Percentiles rank a stretch among this genome's conserved stretches.
Evolutionary conservation across 2,888 invertebrate species (phyloP).

Genomic region (Cistogaster globosa): DNA sequence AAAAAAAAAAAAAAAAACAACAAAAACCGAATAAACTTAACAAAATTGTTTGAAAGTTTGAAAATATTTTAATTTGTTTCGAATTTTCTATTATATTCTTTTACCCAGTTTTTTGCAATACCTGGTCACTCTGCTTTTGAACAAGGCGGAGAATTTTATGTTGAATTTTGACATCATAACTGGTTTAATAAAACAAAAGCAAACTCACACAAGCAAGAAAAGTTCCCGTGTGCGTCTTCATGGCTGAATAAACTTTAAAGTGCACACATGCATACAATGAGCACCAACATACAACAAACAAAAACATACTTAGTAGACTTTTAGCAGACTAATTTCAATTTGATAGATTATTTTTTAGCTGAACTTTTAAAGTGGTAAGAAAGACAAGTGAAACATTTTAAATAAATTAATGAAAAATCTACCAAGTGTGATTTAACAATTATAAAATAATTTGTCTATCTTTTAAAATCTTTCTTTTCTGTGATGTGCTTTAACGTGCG

Average conservation of each 20-base stretch:
- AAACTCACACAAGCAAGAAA: background rate
- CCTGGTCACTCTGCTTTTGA: background rate
- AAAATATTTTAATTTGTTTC: too few species aligned
- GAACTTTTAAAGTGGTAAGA: slow-evolving; percentile 20
- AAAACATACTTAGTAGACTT: slow-evolving; percentile 31
- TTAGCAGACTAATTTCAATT: slow-evolving; percentile 49
- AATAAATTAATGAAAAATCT: slow-evolving; percentile 8
- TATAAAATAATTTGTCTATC: slow-evolving; percentile 25
- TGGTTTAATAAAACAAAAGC: slow-evolving; percentile 30
- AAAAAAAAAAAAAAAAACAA: too few species aligned
- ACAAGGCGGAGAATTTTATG: background rate
- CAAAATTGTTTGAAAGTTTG: too few species aligned
- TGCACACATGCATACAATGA: slow-evolving; percentile 16
- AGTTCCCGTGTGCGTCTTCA: background rate
- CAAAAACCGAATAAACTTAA: too few species aligned
- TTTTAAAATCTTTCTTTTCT: background rate
- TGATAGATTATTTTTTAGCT: slow-evolving; percentile 14
- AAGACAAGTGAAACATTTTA: slow-evolving; percentile 49
- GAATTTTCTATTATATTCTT: too few species aligned
- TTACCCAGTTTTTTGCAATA: too few species aligned
- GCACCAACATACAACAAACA: background rate
- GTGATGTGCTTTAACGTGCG: slow-evolving; percentile 34
- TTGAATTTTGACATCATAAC: slow-evolving; percentile 48
- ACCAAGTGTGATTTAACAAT: slow-evolving; percentile 29
- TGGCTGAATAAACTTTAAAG: background rate